Conservation (phyloP, 2,113 vertebrate species). For the Myotis lucifugus region DNA sequence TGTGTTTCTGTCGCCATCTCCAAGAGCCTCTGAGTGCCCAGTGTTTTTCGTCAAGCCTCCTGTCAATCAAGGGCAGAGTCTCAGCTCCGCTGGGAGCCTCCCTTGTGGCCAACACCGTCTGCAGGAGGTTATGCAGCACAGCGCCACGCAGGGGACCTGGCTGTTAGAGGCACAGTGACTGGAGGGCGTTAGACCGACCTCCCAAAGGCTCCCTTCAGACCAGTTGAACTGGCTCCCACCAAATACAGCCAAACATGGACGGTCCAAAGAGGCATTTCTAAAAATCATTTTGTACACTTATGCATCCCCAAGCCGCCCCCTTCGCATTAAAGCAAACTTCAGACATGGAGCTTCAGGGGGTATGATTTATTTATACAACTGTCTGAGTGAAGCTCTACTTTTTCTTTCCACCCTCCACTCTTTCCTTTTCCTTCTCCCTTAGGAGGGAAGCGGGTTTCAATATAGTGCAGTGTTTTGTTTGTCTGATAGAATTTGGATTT, state of each 20-base stretch:
- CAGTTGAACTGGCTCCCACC: neutral
- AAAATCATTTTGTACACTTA: neutral
- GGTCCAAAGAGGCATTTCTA: neutral
- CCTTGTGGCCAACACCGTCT: neutral
- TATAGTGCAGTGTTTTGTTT: neutral
- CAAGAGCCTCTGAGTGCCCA: neutral
- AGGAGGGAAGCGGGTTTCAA: neutral
- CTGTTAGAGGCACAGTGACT: too few species aligned
- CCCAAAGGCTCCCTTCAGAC: neutral
- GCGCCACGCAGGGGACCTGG: neutral
- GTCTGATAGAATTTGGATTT: neutral
- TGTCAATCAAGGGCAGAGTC: neutral
- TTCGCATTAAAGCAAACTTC: neutral
- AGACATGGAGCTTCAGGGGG: neutral
- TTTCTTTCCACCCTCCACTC: neutral
- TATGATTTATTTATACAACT: neutral
- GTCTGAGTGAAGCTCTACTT: neutral
- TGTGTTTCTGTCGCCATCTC: neutral
- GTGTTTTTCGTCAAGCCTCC: neutral
- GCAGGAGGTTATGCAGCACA: neutral
- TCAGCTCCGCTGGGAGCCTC: neutral
- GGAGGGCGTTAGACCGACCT: fast-evolving
- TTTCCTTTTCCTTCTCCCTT: neutral
- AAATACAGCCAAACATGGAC: neutral
- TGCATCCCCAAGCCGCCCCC: neutral